Percentiles rank a stretch among this genome's conserved stretches.
These are phyloP conservation scores for Pseudorhombus dupliciocellatus DNA, from an alignment of 2,113 vertebrate species.

Conservation along the genomic window DNA sequence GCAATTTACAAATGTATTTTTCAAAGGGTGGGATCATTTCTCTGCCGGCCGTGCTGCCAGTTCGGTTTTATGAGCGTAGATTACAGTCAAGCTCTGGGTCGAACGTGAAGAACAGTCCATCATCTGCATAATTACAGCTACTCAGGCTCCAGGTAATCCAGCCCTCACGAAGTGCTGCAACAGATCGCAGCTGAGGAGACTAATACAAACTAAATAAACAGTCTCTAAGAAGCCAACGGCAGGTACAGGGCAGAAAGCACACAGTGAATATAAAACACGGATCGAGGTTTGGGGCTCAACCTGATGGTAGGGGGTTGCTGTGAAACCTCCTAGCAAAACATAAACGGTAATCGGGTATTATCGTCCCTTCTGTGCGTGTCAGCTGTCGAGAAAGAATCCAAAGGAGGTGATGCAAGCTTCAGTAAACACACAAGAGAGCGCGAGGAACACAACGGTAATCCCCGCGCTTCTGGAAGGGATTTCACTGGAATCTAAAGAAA, in stretches of 20 bases:
- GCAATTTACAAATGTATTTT: constrained; percentile 58
- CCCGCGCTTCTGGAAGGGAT: constrained; percentile 53
- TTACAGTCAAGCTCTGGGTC: constrained; percentile 26
- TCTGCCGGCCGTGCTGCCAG: constrained; percentile 11
- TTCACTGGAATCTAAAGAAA: constrained; percentile 32
- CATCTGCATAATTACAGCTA: constrained; percentile 42
- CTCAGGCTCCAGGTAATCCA: constrained; percentile 28
- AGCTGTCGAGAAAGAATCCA: constrained; percentile 34
- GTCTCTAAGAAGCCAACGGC: neutral
- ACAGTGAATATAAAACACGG: constrained; percentile 30
- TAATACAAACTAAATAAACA: constrained; percentile 26
- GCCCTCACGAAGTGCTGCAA: neutral
- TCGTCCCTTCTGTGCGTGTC: constrained; percentile 37
- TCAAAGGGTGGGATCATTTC: constrained; percentile 37
- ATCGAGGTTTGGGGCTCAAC: constrained; percentile 6
- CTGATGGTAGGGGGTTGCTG: constrained; percentile 1
- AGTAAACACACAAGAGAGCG: constrained; percentile 42
- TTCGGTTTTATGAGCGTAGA: constrained; percentile 21
- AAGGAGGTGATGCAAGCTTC: constrained; percentile 59
- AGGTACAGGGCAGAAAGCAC: neutral
- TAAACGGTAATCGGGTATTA: constrained; percentile 39
- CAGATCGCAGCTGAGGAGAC: constrained; percentile 25
- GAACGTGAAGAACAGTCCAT: constrained; percentile 26
- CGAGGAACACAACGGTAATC: constrained; percentile 44
- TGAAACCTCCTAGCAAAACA: constrained; percentile 33